Conservation (phyloP, 2,888 invertebrate genomes). For the Phalangium opilio region DNA sequence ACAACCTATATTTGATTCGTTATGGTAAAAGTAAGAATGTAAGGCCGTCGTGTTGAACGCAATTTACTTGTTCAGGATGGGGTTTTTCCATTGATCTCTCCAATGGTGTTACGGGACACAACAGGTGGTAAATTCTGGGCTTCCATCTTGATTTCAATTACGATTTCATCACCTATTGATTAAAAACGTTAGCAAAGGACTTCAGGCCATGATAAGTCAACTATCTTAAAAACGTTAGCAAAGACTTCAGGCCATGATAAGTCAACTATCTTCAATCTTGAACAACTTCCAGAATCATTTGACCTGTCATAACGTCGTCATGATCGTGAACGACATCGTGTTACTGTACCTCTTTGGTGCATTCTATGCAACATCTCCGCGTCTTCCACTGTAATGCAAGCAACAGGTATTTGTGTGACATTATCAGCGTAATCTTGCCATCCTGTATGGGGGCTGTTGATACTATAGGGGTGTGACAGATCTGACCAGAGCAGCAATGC, state of each 20-base stretch:
- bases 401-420: conserved; percentile 1
- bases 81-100: conserved; percentile 41
- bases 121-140: conserved; percentile 41
- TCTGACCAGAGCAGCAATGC: conserved; percentile 53
- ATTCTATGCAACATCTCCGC: conserved; percentile 3
- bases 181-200: too few species aligned
- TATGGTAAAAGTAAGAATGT: too few species aligned
- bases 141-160: conserved; percentile 47
- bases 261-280: too few species aligned
- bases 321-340: too few species aligned
- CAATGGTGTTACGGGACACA: conserved; percentile 53
- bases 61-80: conserved; percentile 9
- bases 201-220: too few species aligned
- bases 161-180: conserved; percentile 35
- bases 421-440: conserved; percentile 32
- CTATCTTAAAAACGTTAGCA: too few species aligned
- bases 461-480: conserved; percentile 64
- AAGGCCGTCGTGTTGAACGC: too few species aligned
- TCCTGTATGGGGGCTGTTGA: conserved; percentile 63
- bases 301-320: too few species aligned
- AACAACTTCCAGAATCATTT: too few species aligned
- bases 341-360: neutral
- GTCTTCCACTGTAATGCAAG: conserved; percentile 3
- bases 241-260: too few species aligned
- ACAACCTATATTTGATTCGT: conserved; percentile 37